Conservation (phyloP, 2,888 invertebrate genomes). For the Netelia fuscicornis region DNA sequence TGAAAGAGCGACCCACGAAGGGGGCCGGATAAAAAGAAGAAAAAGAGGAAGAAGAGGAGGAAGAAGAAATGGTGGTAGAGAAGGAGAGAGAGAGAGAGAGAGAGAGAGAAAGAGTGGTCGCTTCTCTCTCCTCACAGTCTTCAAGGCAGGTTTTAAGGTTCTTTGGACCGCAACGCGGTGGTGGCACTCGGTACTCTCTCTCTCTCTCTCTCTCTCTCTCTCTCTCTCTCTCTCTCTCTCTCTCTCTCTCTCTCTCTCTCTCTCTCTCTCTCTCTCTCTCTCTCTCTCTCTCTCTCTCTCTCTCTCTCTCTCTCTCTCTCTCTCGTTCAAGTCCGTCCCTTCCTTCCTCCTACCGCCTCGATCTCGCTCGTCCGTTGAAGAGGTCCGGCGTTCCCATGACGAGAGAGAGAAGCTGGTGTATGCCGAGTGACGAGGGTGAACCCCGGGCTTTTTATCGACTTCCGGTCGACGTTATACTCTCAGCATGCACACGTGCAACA, state of each 20-base stretch:
- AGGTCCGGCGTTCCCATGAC: constrained; percentile 83
- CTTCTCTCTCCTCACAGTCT: constrained; percentile 70
- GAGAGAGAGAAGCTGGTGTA: constrained; percentile 78
- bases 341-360: constrained; percentile 14
- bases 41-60: neutral
- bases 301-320: neutral
- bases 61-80: neutral
- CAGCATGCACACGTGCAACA: constrained; percentile 83
- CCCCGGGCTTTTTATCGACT: constrained; percentile 84
- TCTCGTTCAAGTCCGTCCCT: constrained; percentile 9
- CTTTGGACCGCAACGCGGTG: constrained; percentile 71
- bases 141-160: constrained; percentile 76
- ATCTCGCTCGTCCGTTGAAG: constrained; percentile 58
- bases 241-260: constrained; percentile 9
- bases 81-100: constrained; percentile 35
- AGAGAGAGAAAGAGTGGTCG: too few species aligned
- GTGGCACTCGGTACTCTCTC: constrained; percentile 53
- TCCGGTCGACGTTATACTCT: constrained; percentile 82
- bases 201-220: constrained; percentile 2
- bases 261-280: neutral
- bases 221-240: neutral
- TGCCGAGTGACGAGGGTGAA: constrained; percentile 84
- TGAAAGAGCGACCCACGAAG: constrained; percentile 31
- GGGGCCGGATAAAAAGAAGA: constrained; percentile 14
- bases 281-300: constrained; percentile 2